Base-by-base conservation (phyloP, 1,140 invertebrate species). In the Neoseiulus cucumeris region DNA sequence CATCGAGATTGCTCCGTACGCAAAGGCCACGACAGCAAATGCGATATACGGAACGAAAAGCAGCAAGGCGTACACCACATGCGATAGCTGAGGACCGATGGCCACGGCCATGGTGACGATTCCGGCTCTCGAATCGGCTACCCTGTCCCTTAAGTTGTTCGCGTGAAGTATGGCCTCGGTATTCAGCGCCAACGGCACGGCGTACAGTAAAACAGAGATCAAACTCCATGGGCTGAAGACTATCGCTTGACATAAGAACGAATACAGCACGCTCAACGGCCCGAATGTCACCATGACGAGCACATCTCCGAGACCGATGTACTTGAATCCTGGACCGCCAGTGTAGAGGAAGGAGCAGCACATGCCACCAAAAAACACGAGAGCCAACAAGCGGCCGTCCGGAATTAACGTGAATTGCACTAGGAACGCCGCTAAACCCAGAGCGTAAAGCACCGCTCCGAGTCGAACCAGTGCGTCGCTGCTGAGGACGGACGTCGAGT, bases 151-250 rank as follows among this genome's bases (percentile, higher is more conserved):
- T 0, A 89, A 91, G 74, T 95, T 95, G 71, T 95, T 96, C 70
- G 87, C 89, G 74, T 95, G 91, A 51, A 96, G 77, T 71, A 95
- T 93, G 28, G 91, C 91, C 75, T 94, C 91, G 9, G 91, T 92
- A 71, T 94, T 95, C 1, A 96, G 76, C 7, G 91, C 91, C 67
- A 96, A 74, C 9, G 92, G 92, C 70, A 95, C 84, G 18, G 91
- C 91, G 77, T 93, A 95, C 51, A 59, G 51, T 20, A 59, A 25
- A 59, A 59, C 51, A 17, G 51, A 59, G 25, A 59, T 17, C 14
- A 59, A 25, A 59, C 33, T 33, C 51, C n/a, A 33, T 17, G 51
- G 51, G 25, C 25, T 59, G 69, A 90, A 86, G 70, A 95, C 85
- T 0, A 89, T 87, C 28, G 83, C 82, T 76, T 95, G 91, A 33